Percentiles rank a stretch among this genome's conserved stretches.
These are phyloP conservation scores for Nephrotoma flavescens DNA, from an alignment of 2,888 invertebrate genomes.

Conservation along the genomic window DNA sequence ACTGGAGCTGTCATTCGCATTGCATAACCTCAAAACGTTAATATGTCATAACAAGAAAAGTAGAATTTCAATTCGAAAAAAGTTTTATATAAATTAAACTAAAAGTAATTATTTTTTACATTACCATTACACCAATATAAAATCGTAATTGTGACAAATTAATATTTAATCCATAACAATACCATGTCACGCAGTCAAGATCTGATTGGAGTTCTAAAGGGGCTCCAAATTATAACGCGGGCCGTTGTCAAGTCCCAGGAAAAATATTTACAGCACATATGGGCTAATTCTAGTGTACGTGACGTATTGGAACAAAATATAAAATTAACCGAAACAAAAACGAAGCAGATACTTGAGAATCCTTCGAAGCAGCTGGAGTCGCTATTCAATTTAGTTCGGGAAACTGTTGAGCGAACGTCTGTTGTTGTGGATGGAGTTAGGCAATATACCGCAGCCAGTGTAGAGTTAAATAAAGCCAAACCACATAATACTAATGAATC, in stretches of 20 bases:
- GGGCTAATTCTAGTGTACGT: conserved; percentile 56
- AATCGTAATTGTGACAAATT: not conserved
- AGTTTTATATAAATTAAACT: not conserved
- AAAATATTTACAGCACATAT: conserved; percentile 31
- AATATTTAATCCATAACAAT: not conserved
- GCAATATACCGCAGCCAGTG: conserved; percentile 33
- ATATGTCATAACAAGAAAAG: not conserved
- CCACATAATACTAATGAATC: conserved; percentile 13
- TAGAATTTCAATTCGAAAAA: not conserved
- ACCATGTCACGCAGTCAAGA: not conserved
- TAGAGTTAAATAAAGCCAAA: conserved; percentile 7
- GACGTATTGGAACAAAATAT: conserved; percentile 26
- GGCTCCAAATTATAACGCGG: not conserved
- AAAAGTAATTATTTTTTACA: not conserved
- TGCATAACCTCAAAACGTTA: not conserved
- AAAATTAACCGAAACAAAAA: conserved; percentile 17
- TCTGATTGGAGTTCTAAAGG: not conserved
- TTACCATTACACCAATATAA: not conserved
- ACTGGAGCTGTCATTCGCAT: not conserved
- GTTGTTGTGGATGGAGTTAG: conserved; percentile 57
- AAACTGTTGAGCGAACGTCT: conserved; percentile 44
- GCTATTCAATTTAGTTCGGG: conserved; percentile 35
- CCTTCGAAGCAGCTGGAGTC: conserved; percentile 26
- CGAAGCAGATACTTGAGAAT: conserved; percentile 18
- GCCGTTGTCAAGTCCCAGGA: not conserved